Conservation (phyloP, 2,888 invertebrate genomes). For the Odontocerum albicorne region DNA sequence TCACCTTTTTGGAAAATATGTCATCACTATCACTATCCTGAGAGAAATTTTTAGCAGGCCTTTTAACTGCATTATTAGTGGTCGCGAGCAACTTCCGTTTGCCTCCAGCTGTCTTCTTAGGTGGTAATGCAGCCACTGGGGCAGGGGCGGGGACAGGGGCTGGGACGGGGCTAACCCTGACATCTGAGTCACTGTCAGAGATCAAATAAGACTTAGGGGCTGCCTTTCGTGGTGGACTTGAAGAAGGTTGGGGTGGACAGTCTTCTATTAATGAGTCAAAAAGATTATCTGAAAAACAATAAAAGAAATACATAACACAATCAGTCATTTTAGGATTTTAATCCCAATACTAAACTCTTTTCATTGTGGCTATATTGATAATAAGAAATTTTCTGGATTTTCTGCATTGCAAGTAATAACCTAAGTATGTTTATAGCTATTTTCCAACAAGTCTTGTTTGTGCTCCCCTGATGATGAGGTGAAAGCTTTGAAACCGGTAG, state of each 20-base stretch:
- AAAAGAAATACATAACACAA: too few relatives aligned
- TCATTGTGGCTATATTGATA: too few relatives aligned
- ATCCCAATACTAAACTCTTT: too few relatives aligned
- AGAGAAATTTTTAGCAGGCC: constrained; percentile 17
- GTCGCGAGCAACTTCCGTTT: constrained; percentile 31
- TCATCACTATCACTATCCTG: constrained; percentile 51
- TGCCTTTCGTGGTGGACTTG: not conserved
- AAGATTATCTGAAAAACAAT: constrained; percentile 47
- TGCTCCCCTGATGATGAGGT: too few relatives aligned
- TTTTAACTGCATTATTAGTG: constrained; percentile 18
- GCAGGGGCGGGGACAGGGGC: constrained; percentile 29
- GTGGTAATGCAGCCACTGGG: constrained; percentile 39
- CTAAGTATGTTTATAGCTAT: too few relatives aligned
- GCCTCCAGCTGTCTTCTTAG: constrained; percentile 45
- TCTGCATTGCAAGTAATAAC: too few relatives aligned
- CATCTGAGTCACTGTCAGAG: constrained; percentile 13
- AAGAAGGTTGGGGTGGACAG: constrained; percentile 11
- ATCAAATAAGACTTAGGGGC: constrained; percentile 5
- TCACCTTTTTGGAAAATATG: constrained; percentile 56
- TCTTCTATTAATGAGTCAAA: constrained; percentile 56
- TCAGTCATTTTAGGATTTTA: too few relatives aligned
- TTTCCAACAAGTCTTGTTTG: too few relatives aligned
- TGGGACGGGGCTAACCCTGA: not conserved
- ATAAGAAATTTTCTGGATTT: too few relatives aligned
- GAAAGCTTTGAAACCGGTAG: too few relatives aligned